Evolutionary conservation across 1,140 invertebrate genomes (phyloP), one percentile per base, ranked within the genome.

Genomic region (Whitmania pigra): DNA sequence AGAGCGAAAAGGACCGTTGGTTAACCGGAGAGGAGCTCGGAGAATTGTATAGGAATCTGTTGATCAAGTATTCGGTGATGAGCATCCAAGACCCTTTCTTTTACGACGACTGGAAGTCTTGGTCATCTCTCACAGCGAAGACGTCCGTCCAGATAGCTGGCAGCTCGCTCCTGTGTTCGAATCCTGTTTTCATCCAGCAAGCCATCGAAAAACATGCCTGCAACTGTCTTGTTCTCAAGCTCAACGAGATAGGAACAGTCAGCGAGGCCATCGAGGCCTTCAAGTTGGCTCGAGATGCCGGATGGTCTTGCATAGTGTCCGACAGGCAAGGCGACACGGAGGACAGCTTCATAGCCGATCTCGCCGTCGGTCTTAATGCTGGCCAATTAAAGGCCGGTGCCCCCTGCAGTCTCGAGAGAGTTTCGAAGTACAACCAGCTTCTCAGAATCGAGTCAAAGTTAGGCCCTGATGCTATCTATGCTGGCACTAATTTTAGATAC

Each of bases 1-100:
- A 63, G 57, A 31, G 22, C 57, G 57, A 31, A 63, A 63, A 63
- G 15, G 88, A 72, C 90, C 89, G 84, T 80, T 95, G 36, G 43
- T 13, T 49, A 49, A 84, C 87, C 40, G 87, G 90, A n/a, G 89
- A 91, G 67, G 87, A 92, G 78, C 82, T 99, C 67, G 87, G 87
- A 69, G 89, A 92, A 18, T 78, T 97, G 53, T 99, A 99, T 81
- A 85, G 90, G 77, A 88, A 89, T 67, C 97, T 94, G 82, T 89
- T 95, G 75, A 90, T 91, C 77, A 89, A 94, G 68, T 98, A 92
- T 83, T 95, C 95, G 6, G 92, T 99, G 78, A 89, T 94, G 1
- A 96, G 93, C 13, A 98, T 99, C 84, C 96, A 99, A 81, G 96
- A 99, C 89, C 93, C 93, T 67, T 97, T 96, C 82, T 93, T 96